Conservation (phyloP, 92 coral and sea anemone species). For the Pocillopora meandrina region DNA sequence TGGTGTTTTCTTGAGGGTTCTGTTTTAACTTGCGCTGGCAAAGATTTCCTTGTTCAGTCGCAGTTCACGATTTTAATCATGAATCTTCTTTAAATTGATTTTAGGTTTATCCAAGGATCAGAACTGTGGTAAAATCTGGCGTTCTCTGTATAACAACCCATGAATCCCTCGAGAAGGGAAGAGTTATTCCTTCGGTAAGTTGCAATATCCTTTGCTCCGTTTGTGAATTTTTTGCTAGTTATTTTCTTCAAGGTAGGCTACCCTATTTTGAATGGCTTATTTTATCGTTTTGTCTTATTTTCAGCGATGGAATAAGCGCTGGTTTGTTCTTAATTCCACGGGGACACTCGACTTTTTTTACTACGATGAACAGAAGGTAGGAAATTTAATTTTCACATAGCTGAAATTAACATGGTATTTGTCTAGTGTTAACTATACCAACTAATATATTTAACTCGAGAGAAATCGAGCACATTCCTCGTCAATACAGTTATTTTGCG, state of each 20-base stretch:
- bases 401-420: constrained; percentile 45
- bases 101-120: constrained; percentile 56
- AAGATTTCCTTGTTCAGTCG: background rate
- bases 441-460: constrained; percentile 5
- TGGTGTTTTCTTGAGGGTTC: constrained; percentile 7
- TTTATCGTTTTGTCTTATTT: constrained; percentile 31
- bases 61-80: background rate
- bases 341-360: constrained; percentile 82
- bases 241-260: constrained; percentile 22
- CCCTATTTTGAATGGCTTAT: constrained; percentile 11
- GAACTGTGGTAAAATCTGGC: constrained; percentile 90
- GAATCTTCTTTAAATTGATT: background rate
- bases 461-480: background rate
- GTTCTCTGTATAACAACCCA: constrained; percentile 67
- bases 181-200: constrained; percentile 42
- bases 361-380: constrained; percentile 71
- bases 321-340: constrained; percentile 91
- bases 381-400: constrained; percentile 42
- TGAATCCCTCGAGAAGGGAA: constrained; percentile 62
- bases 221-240: constrained; percentile 45
- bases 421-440: constrained; percentile 15
- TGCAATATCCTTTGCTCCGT: constrained; percentile 34
- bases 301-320: constrained; percentile 92
- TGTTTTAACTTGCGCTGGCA: background rate
- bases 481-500: constrained; percentile 7